Percentiles rank a stretch among this genome's conserved stretches.
Evolutionary conservation across 2,888 invertebrate genomes (phyloP).

Genomic region (Choristoneura rosaceana): DNA sequence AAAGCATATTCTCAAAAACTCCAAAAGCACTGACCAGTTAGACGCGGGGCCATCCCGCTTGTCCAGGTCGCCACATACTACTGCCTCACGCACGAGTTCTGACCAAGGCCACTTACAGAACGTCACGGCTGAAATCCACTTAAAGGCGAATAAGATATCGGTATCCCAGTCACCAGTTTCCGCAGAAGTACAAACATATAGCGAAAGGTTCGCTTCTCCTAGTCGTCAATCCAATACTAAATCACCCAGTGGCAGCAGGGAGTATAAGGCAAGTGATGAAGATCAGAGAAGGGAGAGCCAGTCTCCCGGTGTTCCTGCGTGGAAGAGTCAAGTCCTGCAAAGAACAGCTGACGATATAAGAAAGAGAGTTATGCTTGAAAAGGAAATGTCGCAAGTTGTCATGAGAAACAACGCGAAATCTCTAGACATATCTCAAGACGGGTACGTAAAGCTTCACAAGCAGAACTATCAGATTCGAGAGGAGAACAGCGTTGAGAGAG

Average conservation of each 20-base stretch:
- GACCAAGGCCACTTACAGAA: conserved; percentile 64
- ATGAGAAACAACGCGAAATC: conserved; percentile 65
- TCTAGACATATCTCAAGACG: conserved; percentile 80
- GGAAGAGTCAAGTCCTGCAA: conserved; percentile 81
- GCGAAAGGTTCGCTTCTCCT: conserved; percentile 66
- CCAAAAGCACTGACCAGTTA: conserved; percentile 76
- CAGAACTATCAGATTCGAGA: conserved; percentile 60
- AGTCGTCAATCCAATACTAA: conserved; percentile 70
- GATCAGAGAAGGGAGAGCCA: conserved; percentile 56
- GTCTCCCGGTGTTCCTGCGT: conserved; percentile 59
- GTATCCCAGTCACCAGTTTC: conserved; percentile 75
- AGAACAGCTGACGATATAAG: conserved; percentile 79
- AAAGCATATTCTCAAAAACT: conserved; percentile 68
- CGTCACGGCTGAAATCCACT: conserved; percentile 80
- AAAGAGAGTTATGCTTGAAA: conserved; percentile 72
- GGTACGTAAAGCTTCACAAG: conserved; percentile 79
- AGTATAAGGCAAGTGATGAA: conserved; percentile 61
- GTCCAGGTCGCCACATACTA: conserved; percentile 61
- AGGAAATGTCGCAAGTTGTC: conserved; percentile 71
- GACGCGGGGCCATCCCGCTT: conserved; percentile 71
- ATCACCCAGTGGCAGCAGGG: conserved; percentile 64
- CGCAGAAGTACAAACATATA: conserved; percentile 66
- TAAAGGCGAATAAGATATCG: conserved; percentile 72
- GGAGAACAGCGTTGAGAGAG: conserved; percentile 61
- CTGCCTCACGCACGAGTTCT: conserved; percentile 52